A percentile compares a stretch with the other conserved stretches of the same genome.
Evolutionary conservation across 1,140 invertebrate species (phyloP).

Genomic region (Tetraneura akinire): DNA sequence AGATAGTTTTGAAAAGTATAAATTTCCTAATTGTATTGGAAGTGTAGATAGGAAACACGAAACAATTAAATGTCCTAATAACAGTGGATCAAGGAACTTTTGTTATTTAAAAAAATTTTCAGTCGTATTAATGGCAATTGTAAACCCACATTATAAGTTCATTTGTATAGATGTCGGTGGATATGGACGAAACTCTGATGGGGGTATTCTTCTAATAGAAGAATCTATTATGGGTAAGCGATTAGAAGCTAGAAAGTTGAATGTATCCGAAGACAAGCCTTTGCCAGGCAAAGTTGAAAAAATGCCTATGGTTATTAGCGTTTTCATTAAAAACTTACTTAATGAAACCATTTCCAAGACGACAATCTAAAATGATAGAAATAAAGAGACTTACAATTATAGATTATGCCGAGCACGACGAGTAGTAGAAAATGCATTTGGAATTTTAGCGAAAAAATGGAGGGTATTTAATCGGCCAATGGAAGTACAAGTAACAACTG

Average conservation of each 20-base stretch:
- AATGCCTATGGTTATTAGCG: slow-evolving; percentile 56
- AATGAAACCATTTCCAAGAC: too few relatives aligned
- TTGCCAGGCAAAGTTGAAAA: slow-evolving; percentile 44
- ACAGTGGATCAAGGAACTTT: slow-evolving; percentile 1
- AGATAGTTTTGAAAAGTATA: slow-evolving; percentile 48
- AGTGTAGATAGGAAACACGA: slow-evolving; percentile 57
- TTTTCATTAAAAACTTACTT: slow-evolving; percentile 57
- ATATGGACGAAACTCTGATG: slow-evolving; percentile 56
- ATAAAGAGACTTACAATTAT: too few relatives aligned
- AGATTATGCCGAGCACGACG: too few relatives aligned
- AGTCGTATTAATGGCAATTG: slow-evolving; percentile 59
- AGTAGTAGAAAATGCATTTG: too few relatives aligned
- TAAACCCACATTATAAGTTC: slow-evolving; percentile 61
- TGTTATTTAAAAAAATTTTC: slow-evolving; percentile 18
- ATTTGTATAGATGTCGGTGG: slow-evolving; percentile 60
- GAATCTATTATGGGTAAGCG: slow-evolving; percentile 15
- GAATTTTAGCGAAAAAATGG: too few relatives aligned
- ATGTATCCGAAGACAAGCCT: slow-evolving; percentile 17
- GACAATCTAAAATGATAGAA: too few relatives aligned
- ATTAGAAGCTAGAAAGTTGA: slow-evolving; percentile 1
- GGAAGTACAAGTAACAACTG: not conserved
- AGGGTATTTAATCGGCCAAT: too few relatives aligned
- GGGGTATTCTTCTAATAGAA: slow-evolving; percentile 20
- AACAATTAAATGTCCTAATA: too few relatives aligned
- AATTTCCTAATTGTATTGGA: slow-evolving; percentile 57